Evolutionary conservation across 2,888 invertebrate genomes (phyloP).

Genomic region (Barypeithes pellucidus): DNA sequence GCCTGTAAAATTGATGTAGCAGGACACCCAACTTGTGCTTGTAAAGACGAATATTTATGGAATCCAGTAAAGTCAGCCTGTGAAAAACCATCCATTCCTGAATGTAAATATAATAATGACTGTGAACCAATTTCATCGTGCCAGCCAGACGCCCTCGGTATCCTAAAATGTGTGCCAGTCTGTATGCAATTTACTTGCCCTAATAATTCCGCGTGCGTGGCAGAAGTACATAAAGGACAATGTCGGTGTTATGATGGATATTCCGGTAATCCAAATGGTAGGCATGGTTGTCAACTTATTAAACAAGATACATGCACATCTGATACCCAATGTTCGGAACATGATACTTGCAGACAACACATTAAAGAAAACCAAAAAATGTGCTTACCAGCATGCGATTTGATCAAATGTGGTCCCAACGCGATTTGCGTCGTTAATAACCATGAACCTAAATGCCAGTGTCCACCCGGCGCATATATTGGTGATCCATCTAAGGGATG

Average conservation of each 20-base stretch:
- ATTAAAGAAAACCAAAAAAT: constrained; percentile 74
- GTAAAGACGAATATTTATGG: constrained; percentile 85
- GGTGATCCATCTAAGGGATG: constrained; percentile 86
- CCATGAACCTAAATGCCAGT: constrained; percentile 91
- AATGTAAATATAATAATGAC: constrained; percentile 81
- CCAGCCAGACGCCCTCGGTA: constrained; percentile 87
- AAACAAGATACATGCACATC: constrained; percentile 84
- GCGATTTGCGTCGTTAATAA: constrained; percentile 92
- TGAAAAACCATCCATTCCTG: constrained; percentile 90
- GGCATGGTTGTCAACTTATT: constrained; percentile 86
- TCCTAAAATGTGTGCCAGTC: constrained; percentile 85
- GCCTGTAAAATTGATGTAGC: constrained; percentile 79
- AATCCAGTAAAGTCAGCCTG: constrained; percentile 87
- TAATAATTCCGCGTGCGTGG: constrained; percentile 86
- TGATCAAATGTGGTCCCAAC: constrained; percentile 85
- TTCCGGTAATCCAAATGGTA: constrained; percentile 91
- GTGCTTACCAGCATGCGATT: constrained; percentile 86
- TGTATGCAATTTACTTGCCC: constrained; percentile 90
- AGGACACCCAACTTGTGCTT: constrained; percentile 85
- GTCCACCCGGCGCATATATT: constrained; percentile 89
- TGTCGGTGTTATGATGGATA: constrained; percentile 90
- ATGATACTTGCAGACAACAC: constrained; percentile 82
- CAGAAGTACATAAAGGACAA: constrained; percentile 81
- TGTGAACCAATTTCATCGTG: constrained; percentile 83
- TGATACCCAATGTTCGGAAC: constrained; percentile 88